phyloP scores from a whole-genome alignment of 2,888 invertebrate species.

The Noctuana brunneofusca region DNA sequence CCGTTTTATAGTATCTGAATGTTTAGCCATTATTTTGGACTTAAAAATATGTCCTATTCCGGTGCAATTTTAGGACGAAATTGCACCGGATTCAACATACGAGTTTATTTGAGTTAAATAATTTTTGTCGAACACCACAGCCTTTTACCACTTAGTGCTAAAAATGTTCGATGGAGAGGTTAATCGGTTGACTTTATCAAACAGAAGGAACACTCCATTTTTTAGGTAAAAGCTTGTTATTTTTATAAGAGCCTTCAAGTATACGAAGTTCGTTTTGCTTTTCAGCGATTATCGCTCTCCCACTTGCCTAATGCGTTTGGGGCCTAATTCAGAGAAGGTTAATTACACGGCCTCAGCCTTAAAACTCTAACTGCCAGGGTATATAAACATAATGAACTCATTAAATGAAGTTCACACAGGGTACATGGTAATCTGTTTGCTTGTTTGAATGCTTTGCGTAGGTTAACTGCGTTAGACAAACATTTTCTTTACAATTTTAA shows the following conservation, averaged over 20 bases:
- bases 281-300: conserved; percentile 14
- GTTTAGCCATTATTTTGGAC: neutral
- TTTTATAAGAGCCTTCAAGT: conserved; percentile 1
- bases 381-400: neutral
- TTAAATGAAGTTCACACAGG: neutral
- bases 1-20: neutral
- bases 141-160: conserved; percentile 2
- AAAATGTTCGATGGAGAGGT: conserved; percentile 5
- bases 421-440: too few relatives aligned
- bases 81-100: too few relatives aligned
- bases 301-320: conserved; percentile 7
- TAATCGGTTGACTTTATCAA: conserved; percentile 6
- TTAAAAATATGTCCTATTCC: conserved; percentile 14
- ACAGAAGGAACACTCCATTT: conserved; percentile 4
- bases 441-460: too few relatives aligned
- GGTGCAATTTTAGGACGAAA: too few relatives aligned
- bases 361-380: conserved; percentile 11
- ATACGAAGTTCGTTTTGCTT: conserved; percentile 19
- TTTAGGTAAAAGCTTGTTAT: conserved; percentile 6
- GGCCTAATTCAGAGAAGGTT: conserved; percentile 27
- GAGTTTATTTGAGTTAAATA: too few relatives aligned
- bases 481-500: too few relatives aligned
- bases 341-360: conserved; percentile 22
- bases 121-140: neutral
- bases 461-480: too few relatives aligned